These are phyloP conservation scores for Rhinichthys klamathensis DNA, from an alignment of 2,113 vertebrate genomes.

Conservation along the genomic window DNA sequence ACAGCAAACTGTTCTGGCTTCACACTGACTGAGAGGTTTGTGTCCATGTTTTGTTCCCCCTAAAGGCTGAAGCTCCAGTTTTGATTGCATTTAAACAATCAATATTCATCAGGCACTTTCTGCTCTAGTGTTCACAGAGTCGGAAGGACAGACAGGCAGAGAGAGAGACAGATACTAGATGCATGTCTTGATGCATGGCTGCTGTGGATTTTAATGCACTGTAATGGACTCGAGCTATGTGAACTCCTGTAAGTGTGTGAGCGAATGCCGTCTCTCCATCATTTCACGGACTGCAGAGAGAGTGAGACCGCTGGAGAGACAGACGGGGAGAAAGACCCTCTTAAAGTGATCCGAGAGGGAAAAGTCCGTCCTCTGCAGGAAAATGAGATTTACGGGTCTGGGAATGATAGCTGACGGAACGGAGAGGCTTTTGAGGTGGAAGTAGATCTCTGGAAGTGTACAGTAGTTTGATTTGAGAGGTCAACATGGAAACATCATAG, in stretches of 20 bases:
- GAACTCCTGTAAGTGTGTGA: conserved; percentile 27
- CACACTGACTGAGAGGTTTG: background rate
- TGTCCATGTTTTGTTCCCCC: background rate
- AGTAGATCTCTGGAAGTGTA: conserved; percentile 1
- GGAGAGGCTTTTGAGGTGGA: background rate
- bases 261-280: conserved; percentile 24
- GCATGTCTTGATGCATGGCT: background rate
- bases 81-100: background rate
- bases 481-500: background rate
- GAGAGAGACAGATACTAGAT: background rate
- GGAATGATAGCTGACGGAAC: background rate
- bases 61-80: conserved; percentile 2
- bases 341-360: conserved; percentile 5
- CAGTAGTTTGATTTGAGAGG: background rate
- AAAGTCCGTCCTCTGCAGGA: conserved; percentile 1
- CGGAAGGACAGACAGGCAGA: background rate
- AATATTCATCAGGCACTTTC: conserved; percentile 25
- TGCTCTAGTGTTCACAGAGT: conserved; percentile 5
- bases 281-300: conserved; percentile 27
- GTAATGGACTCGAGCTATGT: conserved; percentile 45
- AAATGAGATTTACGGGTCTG: background rate
- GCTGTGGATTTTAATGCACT: conserved; percentile 50
- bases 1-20: background rate
- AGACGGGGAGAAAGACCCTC: background rate
- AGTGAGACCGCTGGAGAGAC: conserved; percentile 14